These are phyloP conservation scores for Serilophus lunatus DNA, from an alignment of 2,113 vertebrate species.

Conservation along the genomic window DNA sequence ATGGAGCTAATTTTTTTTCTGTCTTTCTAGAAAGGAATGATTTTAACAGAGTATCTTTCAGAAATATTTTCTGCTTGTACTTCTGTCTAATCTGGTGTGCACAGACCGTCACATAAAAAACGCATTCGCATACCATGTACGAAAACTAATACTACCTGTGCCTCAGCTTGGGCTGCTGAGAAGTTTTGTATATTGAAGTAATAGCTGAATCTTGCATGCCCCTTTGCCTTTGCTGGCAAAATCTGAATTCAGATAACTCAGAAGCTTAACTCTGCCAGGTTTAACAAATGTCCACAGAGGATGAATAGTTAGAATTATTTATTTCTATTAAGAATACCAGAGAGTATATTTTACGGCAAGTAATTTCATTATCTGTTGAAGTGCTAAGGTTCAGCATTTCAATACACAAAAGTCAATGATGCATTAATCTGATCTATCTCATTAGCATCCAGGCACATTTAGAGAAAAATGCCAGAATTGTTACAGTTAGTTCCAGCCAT, in stretches of 20 bases:
- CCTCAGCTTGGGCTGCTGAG: not conserved
- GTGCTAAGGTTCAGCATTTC: constrained; percentile 27
- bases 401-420: constrained; percentile 13
- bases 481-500: not conserved
- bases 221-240: constrained; percentile 13
- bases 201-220: not conserved
- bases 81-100: not conserved
- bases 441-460: constrained; percentile 7
- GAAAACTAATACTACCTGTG: not conserved
- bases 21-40: not conserved
- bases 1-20: not conserved
- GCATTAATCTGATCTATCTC: constrained; percentile 42
- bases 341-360: constrained; percentile 33
- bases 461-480: constrained; percentile 4
- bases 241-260: constrained; percentile 25
- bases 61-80: not conserved
- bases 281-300: constrained; percentile 24
- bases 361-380: constrained; percentile 40
- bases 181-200: not conserved
- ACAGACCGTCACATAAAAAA: not conserved
- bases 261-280: not conserved
- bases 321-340: constrained; percentile 44
- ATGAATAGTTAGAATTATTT: constrained; percentile 32
- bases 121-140: not conserved
- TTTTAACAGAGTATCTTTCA: not conserved